Conservation (phyloP, 2,113 vertebrate species). For the Festucalex cinctus region DNA sequence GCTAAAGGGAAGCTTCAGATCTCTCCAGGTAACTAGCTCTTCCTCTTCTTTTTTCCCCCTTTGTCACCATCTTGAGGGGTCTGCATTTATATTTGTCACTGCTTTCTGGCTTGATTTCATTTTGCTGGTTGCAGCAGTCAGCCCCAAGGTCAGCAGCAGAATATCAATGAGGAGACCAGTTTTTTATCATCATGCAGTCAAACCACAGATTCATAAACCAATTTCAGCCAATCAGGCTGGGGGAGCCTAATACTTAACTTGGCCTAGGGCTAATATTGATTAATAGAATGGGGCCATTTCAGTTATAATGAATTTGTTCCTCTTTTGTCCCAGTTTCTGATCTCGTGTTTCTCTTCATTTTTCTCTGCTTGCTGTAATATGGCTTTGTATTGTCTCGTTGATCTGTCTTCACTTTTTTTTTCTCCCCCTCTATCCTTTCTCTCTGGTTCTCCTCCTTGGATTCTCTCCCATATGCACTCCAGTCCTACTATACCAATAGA, state of each 20-base stretch:
- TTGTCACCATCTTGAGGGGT: slow-evolving; percentile 6
- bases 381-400: neutral
- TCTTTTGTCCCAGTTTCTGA: neutral
- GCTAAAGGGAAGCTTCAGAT: slow-evolving; percentile 98
- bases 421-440: neutral
- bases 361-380: neutral
- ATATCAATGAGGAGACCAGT: slow-evolving; percentile 58
- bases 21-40: slow-evolving; percentile 86
- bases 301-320: neutral
- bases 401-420: neutral
- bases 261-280: slow-evolving; percentile 14
- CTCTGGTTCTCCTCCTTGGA: neutral
- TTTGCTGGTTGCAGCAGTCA: slow-evolving; percentile 30
- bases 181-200: slow-evolving; percentile 50
- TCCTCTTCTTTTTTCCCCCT: slow-evolving; percentile 4
- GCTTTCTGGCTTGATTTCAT: slow-evolving; percentile 42
- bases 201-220: slow-evolving; percentile 38
- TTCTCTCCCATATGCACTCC: slow-evolving; percentile 32
- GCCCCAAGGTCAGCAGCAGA: slow-evolving; percentile 49
- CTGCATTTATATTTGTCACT: slow-evolving; percentile 34
- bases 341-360: neutral
- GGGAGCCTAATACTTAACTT: slow-evolving; percentile 10
- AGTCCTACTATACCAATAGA: slow-evolving; percentile 92
- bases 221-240: slow-evolving; percentile 19
- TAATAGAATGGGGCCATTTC: neutral